Evolutionary conservation across 2,797 vertebrate species (phyloP).

Genomic region (Mus spretus): DNA sequence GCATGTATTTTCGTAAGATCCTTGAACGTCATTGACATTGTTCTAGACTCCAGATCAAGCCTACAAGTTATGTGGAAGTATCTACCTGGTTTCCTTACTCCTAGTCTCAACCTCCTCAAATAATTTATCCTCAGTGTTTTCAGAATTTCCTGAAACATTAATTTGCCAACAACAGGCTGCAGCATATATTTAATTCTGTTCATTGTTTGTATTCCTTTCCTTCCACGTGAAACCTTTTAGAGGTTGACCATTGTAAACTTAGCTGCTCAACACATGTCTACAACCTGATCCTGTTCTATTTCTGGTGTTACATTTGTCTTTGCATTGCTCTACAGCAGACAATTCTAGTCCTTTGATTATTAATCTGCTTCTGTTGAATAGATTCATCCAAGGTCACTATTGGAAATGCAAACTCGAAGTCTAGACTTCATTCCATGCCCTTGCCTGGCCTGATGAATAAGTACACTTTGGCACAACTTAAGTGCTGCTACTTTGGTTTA

Average conservation of each 20-base stretch:
- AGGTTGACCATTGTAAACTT: neutral
- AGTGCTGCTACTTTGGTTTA: neutral
- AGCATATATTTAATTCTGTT: neutral
- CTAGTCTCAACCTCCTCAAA: neutral
- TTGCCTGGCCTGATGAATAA: neutral
- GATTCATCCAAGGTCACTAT: neutral
- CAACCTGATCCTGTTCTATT: neutral
- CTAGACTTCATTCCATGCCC: neutral
- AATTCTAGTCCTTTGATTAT: neutral
- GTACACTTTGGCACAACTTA: neutral
- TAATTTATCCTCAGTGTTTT: neutral
- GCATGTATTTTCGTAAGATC: neutral
- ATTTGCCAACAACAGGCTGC: neutral
- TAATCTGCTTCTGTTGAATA: neutral
- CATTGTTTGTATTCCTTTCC: neutral
- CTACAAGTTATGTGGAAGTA: neutral
- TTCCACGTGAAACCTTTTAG: neutral
- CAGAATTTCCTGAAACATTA: neutral
- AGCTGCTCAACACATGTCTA: neutral
- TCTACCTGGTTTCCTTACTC: neutral
- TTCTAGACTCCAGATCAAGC: neutral
- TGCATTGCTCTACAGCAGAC: neutral
- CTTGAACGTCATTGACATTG: neutral
- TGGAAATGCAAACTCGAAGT: neutral
- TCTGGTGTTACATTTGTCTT: neutral